Base-by-base conservation (phyloP, 2,888 invertebrate genomes). In the Synergus gifuensis region DNA sequence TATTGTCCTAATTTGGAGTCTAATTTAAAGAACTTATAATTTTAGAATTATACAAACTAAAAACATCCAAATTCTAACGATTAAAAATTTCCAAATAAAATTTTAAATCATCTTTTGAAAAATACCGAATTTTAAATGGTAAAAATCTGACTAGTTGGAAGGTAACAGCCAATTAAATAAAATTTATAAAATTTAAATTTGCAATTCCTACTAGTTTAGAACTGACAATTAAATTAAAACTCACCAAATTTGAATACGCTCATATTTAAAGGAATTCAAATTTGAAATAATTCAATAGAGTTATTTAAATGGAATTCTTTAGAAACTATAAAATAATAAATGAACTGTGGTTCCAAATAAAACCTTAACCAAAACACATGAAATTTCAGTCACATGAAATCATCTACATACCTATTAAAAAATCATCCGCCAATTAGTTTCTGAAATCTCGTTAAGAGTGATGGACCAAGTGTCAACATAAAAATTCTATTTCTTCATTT, bases 361-460 rank as follows among this genome's bases (percentile, higher is more conserved):
- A 54, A 54, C 54, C 8, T 54, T 2, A 7, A n/a, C n/a, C 2
- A 16, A 54, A 4, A 8, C 7, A 9, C 54, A 8, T 54, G n/a
- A n/a, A 54, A 54, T 54, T 54, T n/a, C n/a, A 54, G 54, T n/a
- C n/a, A 54, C n/a, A 54, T 54, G 54, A 54, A n/a, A n/a, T 54
- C n/a, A 54, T 54, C n/a, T n/a, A n/a, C 8, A 8, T n/a, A 54
- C 22, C 0, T 1, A n/a, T n/a, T 8, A n/a, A 54, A 54, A 54
- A n/a, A 16, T n/a, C 3, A 8, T 54, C 54, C 8, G 2, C n/a
- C 54, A 54, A 54, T 54, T 54, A n/a, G n/a, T n/a, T n/a, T 54
- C 9, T 54, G n/a, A 9, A 54, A 54, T n/a, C 54, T 54, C n/a
- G 8, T n/a, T 8, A 54, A 16, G 54, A 54, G 54, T n/a, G n/a